Base-by-base conservation (phyloP, 2,113 vertebrate species). In the Puntigrus tetrazona region DNA sequence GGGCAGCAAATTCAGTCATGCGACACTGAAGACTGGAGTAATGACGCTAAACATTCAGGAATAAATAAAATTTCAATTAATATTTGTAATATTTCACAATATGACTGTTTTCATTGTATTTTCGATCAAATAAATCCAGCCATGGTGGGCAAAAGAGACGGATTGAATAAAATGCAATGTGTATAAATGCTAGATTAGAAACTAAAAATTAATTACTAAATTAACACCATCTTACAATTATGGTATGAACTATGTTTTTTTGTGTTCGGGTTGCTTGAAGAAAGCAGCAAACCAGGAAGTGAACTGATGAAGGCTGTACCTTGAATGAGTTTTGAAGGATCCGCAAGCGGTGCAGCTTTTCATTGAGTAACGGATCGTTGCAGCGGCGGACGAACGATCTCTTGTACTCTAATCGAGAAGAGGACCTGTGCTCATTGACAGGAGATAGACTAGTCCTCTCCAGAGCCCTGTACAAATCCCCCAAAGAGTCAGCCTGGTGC, bases 271-370 rank as follows among this genome's bases (percentile, higher is more conserved):
- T 29, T 29, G 11, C 25, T 63, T 13, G 16, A 11, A 25, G 11
- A 61, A 45, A 13, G 14, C 70, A 73, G 14, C 45, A 73, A 45
- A 43, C 20, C 6, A 45, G 27, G 9, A 3, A 16, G 4, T 25
- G 1, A 27, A 45, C 14, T 1, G 4, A 5, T 77, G 20, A 57
- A 63, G 29, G 27, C 59, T 16, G 27, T 94, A 99, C 98, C 96
- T 99, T 98, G 92, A 99, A 96, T 91, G 97, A 96, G 93, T 97
- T 99, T 91, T 97, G 96, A 88, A 99, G 96, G 93, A 99, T 94
- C 88, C 97, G 94, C 85, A 99, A 94, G 87, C 97, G 96, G 92
- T 99, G 98, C 78, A 99, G 95, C 91, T 99, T 98, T 91, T 99
- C 98, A 88, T 97, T 98, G 90, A 99, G 95, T 92, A 96, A 91